A percentile compares a stretch with the other conserved stretches of the same genome.
Evolutionary conservation across 35 echinoderm and acorn worm species (phyloP).

Genomic region (Holothuria glaberrima): DNA sequence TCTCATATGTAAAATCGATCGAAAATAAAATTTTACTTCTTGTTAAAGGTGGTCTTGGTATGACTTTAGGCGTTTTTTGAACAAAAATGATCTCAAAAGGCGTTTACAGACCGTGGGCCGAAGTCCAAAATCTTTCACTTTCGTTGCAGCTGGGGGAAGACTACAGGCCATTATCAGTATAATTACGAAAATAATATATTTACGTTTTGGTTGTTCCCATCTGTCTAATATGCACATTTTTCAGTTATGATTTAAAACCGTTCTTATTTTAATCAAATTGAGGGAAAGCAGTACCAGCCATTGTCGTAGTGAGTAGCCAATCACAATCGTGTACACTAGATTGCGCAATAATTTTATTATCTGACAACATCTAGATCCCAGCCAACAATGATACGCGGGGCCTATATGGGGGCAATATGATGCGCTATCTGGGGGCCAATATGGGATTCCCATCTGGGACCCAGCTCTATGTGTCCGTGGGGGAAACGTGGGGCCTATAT

Average conservation of each 20-base stretch:
- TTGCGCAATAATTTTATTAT: not conserved
- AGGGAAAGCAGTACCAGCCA: not conserved
- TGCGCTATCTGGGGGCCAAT: too few relatives aligned
- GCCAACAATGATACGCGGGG: too few relatives aligned
- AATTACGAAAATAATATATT: conserved; percentile 14
- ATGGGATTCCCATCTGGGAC: too few relatives aligned
- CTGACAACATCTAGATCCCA: not conserved
- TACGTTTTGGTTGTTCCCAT: not conserved
- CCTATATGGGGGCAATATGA: too few relatives aligned
- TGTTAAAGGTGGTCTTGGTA: too few relatives aligned
- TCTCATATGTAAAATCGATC: too few relatives aligned
- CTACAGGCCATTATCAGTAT: not conserved
- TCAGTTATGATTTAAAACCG: conserved; percentile 17
- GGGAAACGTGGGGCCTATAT: too few relatives aligned
- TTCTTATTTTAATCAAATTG: conserved; percentile 12
- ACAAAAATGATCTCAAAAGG: too few relatives aligned
- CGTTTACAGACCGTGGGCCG: not conserved
- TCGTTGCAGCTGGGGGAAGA: not conserved
- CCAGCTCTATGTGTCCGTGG: too few relatives aligned
- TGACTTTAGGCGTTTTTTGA: too few relatives aligned
- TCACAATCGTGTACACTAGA: not conserved
- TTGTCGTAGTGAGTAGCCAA: not conserved
- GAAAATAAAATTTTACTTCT: too few relatives aligned
- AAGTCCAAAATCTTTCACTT: not conserved
- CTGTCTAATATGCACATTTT: conserved; percentile 5